Conservation (phyloP, 64 coral and sea anemone genomes). For the Dendronephthya gigantea region DNA sequence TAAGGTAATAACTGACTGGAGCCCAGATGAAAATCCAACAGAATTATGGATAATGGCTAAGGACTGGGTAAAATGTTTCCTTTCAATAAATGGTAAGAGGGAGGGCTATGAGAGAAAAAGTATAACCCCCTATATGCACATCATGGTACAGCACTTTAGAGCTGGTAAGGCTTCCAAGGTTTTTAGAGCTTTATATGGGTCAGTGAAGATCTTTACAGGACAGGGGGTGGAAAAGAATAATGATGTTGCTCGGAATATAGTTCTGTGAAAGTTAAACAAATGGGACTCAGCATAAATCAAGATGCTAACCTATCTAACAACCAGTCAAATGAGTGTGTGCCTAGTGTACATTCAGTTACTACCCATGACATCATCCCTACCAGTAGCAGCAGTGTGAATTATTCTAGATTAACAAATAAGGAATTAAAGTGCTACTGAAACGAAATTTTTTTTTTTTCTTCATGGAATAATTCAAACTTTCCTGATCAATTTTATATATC, state of each 20-base stretch:
- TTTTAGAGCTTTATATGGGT: slow-evolving; percentile 7
- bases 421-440: no score
- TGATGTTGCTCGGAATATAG: slow-evolving; percentile 14
- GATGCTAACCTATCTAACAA: background rate
- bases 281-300: background rate
- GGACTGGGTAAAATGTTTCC: no score
- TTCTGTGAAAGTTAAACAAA: background rate
- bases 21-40: no score
- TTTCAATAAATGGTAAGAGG: slow-evolving; percentile 9
- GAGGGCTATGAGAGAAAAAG: slow-evolving; percentile 16
- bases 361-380: background rate
- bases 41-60: no score
- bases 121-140: slow-evolving; percentile 44
- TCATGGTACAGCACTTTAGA: slow-evolving; percentile 24
- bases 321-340: background rate
- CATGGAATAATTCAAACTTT: no score
- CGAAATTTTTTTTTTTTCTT: no score
- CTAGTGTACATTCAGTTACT: background rate
- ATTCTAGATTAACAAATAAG: slow-evolving; percentile 8
- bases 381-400: background rate
- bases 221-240: slow-evolving; percentile 62
- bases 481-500: no score
- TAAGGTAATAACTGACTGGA: no score
- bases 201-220: slow-evolving; percentile 37
- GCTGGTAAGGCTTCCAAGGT: no score